phyloP scores from a whole-genome alignment of 1,140 invertebrate species.

The Bombus haemorrhoidalis region DNA sequence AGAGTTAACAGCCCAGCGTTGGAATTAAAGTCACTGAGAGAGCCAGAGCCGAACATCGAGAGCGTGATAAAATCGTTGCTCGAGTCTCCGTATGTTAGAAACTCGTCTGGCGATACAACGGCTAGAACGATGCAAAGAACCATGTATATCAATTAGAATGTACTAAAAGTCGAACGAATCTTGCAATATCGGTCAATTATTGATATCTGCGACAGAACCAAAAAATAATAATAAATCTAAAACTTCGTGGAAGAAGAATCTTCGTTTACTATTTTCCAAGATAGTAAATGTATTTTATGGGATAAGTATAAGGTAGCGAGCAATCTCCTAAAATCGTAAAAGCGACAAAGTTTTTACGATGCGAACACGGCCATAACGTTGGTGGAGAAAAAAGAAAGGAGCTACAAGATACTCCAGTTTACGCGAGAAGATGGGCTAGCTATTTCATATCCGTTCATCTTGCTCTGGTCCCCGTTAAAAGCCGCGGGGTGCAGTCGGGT shows the following conservation, averaged over 20 bases:
- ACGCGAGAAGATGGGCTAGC: conserved; percentile 18
- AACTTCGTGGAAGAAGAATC: neutral
- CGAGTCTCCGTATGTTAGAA: too few relatives aligned
- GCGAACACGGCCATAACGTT: neutral
- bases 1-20: too few relatives aligned
- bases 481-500: conserved; percentile 31
- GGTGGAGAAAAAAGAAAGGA: too few relatives aligned
- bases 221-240: neutral
- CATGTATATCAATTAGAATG: too few relatives aligned
- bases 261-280: neutral
- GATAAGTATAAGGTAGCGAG: neutral
- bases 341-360: conserved; percentile 11
- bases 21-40: too few relatives aligned
- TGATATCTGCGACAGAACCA: neutral
- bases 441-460: conserved; percentile 22
- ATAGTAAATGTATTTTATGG: neutral
- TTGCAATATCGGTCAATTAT: too few relatives aligned
- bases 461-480: conserved; percentile 41
- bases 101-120: too few relatives aligned
- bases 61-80: too few relatives aligned
- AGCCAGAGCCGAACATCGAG: too few relatives aligned
- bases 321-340: neutral
- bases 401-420: conserved; percentile 33
- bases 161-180: too few relatives aligned
- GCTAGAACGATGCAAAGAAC: too few relatives aligned